Conservation (phyloP, 1,140 invertebrate species). For the Artemia franciscana region DNA sequence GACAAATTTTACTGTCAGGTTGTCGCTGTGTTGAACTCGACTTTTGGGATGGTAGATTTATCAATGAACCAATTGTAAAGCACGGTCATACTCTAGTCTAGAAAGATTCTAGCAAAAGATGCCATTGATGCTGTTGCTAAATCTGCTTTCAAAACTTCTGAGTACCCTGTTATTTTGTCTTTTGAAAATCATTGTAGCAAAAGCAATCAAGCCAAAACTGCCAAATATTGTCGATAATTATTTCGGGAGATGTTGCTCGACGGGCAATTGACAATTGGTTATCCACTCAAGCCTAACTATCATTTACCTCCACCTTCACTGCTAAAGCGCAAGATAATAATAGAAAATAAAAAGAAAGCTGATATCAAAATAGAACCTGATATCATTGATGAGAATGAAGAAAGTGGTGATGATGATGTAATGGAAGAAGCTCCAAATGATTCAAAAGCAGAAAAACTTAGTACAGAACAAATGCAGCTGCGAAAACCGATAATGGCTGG, state of each 20-base stretch:
- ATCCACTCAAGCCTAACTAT: constrained; percentile 47
- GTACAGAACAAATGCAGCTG: constrained; percentile 14
- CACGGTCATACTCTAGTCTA: constrained; percentile 95
- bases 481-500: constrained; percentile 20
- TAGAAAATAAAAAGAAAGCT: constrained; percentile 96
- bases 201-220: constrained; percentile 87
- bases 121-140: constrained; percentile 92
- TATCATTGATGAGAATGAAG: constrained; percentile 14
- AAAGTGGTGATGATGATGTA: no score
- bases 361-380: constrained; percentile 35
- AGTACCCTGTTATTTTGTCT: constrained; percentile 82
- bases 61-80: constrained; percentile 73
- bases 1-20: constrained; percentile 72
- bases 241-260: constrained; percentile 88
- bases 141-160: constrained; percentile 91
- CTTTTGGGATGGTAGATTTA: constrained; percentile 77
- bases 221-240: constrained; percentile 78
- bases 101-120: constrained; percentile 79
- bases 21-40: constrained; percentile 93
- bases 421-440: constrained; percentile 20
- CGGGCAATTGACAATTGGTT: constrained; percentile 53
- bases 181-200: constrained; percentile 98
- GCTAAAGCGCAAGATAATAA: constrained; percentile 75
- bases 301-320: constrained; percentile 63
- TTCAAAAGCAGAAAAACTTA: constrained; percentile 26